Evolutionary conservation across 1,140 invertebrate genomes (phyloP), one percentile per base, ranked within the genome.

Genomic region (Hirudo medicinalis): DNA sequence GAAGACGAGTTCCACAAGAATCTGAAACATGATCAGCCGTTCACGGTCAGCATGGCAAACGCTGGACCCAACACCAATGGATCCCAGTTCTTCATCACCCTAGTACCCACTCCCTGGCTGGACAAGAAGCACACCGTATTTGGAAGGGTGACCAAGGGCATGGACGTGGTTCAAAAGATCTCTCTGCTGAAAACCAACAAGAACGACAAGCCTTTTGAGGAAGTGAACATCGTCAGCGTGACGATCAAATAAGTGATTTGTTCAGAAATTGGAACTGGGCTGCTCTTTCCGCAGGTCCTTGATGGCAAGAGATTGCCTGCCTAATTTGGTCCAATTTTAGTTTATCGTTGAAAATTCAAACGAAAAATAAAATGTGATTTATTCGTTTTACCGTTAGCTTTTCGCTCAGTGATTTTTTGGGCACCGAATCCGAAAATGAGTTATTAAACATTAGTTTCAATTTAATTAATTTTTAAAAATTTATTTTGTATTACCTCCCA

Each of bases 121-220:
- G 96, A 99, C 81, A 97, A 96, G 81, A 99, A 99, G 81, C 96
- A 99, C 80, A 99, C 95, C 0, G 90, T 99, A 13, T 99, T 99
- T 84, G 97, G 94, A 20, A 85, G 95, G 74, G 94, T 98, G 8
- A 86, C 88, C 0, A 91, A 91, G 82, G 96, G 96, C 68, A 98
- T 99, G 92, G 96, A 99, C 84, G 91, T 97, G 6, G 90, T 96
- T n/a, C 94, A 98, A 82, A 94, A 92, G 81, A 97, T 99, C 71
- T 92, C 91, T 78, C 89, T 90, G 80, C 89, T 90, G 0, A 96
- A 95, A 81, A 94, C 92, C 0, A 92, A 97, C 83, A 90, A 92
- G 84, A 98, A 93, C 3, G 95, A 98, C 79, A 97, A 99, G 80
- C 97, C 97, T 0, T 92, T 92, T 79, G 94, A 98, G 78, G 95